Base-by-base conservation (phyloP, 2,797 vertebrate genomes). In the Notoglanidium macrostoma region DNA sequence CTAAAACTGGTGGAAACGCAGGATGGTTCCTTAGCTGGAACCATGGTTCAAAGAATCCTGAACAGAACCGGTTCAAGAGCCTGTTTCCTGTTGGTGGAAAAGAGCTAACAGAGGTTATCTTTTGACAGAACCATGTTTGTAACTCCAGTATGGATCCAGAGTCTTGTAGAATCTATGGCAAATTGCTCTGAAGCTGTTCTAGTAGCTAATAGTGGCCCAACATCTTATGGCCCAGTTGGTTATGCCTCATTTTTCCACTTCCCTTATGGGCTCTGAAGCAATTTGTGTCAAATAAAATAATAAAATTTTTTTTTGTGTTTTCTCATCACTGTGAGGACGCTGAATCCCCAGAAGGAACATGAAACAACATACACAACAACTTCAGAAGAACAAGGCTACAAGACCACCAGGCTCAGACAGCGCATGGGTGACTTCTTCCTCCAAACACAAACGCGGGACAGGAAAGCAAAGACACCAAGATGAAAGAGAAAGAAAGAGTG, bases 231-330 rank as follows among this genome's bases (percentile, higher is more conserved):
- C 55, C 2, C 40, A 81, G 44, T 81, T 17, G 14, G 35, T 35
- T 59, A 59, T 7, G 54, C 35, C 35, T 82, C 11, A 46, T 49
- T 82, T 49, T 49, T 29, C 44, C 79, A 46, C 23, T 63, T 82
- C 79, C 59, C 44, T 12, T 3, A 26, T 67, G 26, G 15, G 35
- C 35, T 81, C 40, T 63, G 59, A 63, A 46, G 79, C 57, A 63
- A 46, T 81, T 81, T 81, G 35, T 81, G 79, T 63, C 79, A 46
- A 63, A 63, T 61, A 81, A 63, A n/a, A 46, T 3, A n/a, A 46
- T 9, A 26, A 81, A 63, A 46, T 46, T 19, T 7, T 15, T 46
- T 10, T 61, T 61, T 12, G 63, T 46, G 61, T 65, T 82, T n/a
- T 65, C 26, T 65, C n/a, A 59, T 77, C 49, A 29, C n/a, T 32